Base-by-base conservation (phyloP, 2,113 vertebrate genomes). In the Lipophrys pholis region DNA sequence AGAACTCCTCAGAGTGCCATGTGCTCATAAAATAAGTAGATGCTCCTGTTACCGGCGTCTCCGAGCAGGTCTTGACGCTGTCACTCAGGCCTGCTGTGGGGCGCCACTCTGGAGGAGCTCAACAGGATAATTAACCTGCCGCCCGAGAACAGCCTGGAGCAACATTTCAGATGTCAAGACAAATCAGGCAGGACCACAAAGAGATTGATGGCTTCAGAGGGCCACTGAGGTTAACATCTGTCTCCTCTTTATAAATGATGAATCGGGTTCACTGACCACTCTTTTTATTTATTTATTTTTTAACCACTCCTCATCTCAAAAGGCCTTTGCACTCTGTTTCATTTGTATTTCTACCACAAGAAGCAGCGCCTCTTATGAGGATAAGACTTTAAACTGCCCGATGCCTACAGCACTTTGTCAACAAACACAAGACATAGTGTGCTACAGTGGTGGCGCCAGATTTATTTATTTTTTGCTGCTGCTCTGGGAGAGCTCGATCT, bases 1-100 rank as follows among this genome's bases (percentile, higher is more conserved):
- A 69, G 59, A 65, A 80, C 52, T 50, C 55, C 50, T 49, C 46
- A 8, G 1, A 64, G 58, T 51, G 48, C 36, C 43, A 16, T 63
- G 50, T 0, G 16, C 58, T 86, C 66, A 60, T 71, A 5, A 74
- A 74, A 83, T 86, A 81, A 83, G 79, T 67, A 79, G 48, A 21
- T 43, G 53, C 30, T 54, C 46, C 46, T 10, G 17, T 56, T 80
- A 38, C 69, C 48, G 21, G 6, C 6, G 0, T 74, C 64, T 64
- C 78, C 48, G 0, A 7, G 8, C 54, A 6, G 75, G 62, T 71
- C 30, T 63, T 56, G 69, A 68, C 15, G 49, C 76, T 56, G 78
- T 80, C 81, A 53, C 30, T 86, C 62, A 74, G 17, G 46, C 56
- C 8, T 4, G 39, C 52, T 30, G 41, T 8, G 48, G 45, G 56